Base-by-base conservation (phyloP, 2,113 vertebrate genomes). In the Irena cyanogastra region DNA sequence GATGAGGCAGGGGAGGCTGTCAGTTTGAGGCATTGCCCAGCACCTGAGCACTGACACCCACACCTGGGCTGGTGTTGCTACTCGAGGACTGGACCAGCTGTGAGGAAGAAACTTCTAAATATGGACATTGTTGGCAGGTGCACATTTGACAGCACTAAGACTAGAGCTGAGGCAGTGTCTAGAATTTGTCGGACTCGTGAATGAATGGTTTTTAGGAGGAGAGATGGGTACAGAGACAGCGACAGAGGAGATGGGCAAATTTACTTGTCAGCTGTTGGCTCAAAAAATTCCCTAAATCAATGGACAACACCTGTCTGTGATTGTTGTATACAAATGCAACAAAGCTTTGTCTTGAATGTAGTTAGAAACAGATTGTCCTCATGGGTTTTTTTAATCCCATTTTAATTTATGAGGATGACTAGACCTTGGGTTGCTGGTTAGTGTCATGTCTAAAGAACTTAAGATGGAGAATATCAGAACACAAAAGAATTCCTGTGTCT, bases 61-160 rank as follows among this genome's bases (percentile, higher is more conserved):
- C 1, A 4, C 8, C 49, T 70, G 68, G 44, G 57, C 16, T 8
- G 7, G 28, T 30, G n/a, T 10, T 50, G 64, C 50, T 84, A 7
- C 42, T 57, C 0, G 0, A 45, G 49, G 54, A 30, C 27, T 3
- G 39, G 47, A 26, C 10, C 7, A 7, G n/a, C n/a, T 49, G 28
- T 16, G 16, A 16, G 16, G 10, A 20, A 44, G 18, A 28, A 35
- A 44, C 16, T 30, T 44, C 5, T 6, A 12, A 16, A 53, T 44
- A n/a, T 49, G 66, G 22, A 13, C 10, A 2, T 7, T 28, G 1
- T 11, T 56, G 47, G 22, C 28, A 52, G 26, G 22, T 42, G 79
- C 7, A 16, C 17, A 3, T 2, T 2, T 7, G 13, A 44, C 35
- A 54, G 39, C 1, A 1, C 15, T 11, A 20, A 37, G 30, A 60